phyloP scores from a whole-genome alignment of 2,888 invertebrate species.

The Eudasyphora cyanicolor region DNA sequence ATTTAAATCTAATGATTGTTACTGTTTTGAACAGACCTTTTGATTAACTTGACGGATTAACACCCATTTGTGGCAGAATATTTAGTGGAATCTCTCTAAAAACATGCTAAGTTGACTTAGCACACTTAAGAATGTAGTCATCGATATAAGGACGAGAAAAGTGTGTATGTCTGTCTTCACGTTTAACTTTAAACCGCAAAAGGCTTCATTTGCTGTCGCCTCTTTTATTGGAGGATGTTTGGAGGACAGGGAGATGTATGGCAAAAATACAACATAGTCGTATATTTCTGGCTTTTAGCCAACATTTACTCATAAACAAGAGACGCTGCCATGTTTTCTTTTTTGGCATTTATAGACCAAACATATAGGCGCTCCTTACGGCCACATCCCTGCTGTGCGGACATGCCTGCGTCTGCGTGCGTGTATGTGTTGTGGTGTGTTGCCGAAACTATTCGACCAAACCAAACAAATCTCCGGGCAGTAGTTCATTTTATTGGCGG shows the following conservation, averaged over 20 bases:
- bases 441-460: constrained; percentile 57
- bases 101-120: no score
- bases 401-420: background rate
- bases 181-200: constrained; percentile 36
- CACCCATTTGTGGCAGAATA: background rate
- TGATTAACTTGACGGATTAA: background rate
- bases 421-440: constrained; percentile 14
- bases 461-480: constrained; percentile 54
- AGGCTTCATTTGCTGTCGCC: constrained; percentile 59
- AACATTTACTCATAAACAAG: constrained; percentile 65
- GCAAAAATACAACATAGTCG: background rate
- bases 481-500: constrained; percentile 59
- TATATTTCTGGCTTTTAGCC: constrained; percentile 59
- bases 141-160: no score
- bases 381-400: constrained; percentile 30
- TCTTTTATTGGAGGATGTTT: constrained; percentile 37
- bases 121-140: no score
- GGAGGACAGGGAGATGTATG: constrained; percentile 51
- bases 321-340: constrained; percentile 51
- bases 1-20: no score
- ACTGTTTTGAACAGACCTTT: no score
- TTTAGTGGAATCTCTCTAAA: no score
- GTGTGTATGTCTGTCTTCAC: no score
- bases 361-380: constrained; percentile 58
- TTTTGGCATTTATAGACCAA: constrained; percentile 64